phyloP scores from a whole-genome alignment of 2,888 invertebrate species.

The Clitarchus hookeri region DNA sequence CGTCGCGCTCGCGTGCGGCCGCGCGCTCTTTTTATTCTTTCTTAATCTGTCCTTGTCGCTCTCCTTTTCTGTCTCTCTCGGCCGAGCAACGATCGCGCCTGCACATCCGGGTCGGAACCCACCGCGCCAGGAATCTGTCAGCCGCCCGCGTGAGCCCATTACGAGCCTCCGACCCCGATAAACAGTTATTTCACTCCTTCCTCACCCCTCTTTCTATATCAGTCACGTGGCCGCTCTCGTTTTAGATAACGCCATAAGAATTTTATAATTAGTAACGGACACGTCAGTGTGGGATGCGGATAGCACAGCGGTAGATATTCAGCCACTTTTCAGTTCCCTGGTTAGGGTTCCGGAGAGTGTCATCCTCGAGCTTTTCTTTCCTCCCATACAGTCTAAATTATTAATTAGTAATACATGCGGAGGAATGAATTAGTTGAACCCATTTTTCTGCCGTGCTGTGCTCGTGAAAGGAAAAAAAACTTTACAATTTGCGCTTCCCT shows the following conservation, averaged over 20 bases:
- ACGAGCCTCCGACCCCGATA: neutral
- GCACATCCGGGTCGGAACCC: neutral
- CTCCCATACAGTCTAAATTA: too few relatives aligned
- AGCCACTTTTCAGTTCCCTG: too few relatives aligned
- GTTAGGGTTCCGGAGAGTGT: too few relatives aligned
- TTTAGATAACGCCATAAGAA: neutral
- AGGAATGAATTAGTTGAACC: too few relatives aligned
- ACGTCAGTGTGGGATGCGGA: neutral
- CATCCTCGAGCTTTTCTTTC: too few relatives aligned
- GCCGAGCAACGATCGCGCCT: neutral
- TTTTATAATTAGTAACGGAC: neutral
- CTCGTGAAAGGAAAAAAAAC: too few relatives aligned
- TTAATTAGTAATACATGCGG: too few relatives aligned
- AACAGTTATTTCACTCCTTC: neutral
- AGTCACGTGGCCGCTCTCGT: neutral
- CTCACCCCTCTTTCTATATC: neutral
- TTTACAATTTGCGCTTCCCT: too few relatives aligned
- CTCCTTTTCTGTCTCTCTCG: neutral
- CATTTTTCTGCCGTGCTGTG: too few relatives aligned
- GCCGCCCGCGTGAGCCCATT: too few relatives aligned
- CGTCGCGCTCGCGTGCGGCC: neutral
- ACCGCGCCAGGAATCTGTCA: neutral
- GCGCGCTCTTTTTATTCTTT: neutral
- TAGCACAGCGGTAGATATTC: too few relatives aligned
- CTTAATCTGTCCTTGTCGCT: too few relatives aligned